These are phyloP conservation scores for Psittacula cyanocephala DNA, from an alignment of 2,113 vertebrate species.

Conservation along the genomic window DNA sequence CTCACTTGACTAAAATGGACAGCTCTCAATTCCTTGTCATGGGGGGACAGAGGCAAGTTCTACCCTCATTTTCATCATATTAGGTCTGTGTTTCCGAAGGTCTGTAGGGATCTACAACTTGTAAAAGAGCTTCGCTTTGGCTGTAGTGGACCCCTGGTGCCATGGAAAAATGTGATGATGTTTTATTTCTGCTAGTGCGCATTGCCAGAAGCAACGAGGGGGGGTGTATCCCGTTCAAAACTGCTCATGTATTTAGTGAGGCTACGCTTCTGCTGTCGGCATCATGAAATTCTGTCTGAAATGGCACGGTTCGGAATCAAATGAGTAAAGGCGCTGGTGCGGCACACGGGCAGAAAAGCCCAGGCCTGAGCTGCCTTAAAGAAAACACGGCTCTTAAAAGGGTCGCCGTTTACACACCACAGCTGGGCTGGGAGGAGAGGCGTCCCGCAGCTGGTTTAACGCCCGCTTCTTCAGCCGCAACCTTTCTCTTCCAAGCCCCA, in stretches of 20 bases:
- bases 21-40: rapidly evolving
- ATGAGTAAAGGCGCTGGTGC: not conserved
- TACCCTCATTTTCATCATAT: rapidly evolving
- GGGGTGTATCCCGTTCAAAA: not conserved
- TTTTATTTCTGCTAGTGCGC: not conserved
- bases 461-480: rapidly evolving
- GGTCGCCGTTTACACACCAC: not conserved
- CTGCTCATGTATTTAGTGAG: not conserved
- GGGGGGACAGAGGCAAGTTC: not conserved
- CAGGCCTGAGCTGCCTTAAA: not conserved
- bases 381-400: not conserved
- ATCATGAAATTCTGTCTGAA: not conserved
- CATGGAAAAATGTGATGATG: not conserved
- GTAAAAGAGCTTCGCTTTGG: not conserved
- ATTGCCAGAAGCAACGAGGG: not conserved
- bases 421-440: not conserved
- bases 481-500: not conserved
- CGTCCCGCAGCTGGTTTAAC: not conserved
- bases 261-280: not conserved
- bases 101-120: not conserved
- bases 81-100: rapidly evolving
- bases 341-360: not conserved
- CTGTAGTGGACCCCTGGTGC: not conserved
- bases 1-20: rapidly evolving
- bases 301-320: not conserved